Conservation (phyloP, 2,113 vertebrate genomes). For the Cavia aperea region DNA sequence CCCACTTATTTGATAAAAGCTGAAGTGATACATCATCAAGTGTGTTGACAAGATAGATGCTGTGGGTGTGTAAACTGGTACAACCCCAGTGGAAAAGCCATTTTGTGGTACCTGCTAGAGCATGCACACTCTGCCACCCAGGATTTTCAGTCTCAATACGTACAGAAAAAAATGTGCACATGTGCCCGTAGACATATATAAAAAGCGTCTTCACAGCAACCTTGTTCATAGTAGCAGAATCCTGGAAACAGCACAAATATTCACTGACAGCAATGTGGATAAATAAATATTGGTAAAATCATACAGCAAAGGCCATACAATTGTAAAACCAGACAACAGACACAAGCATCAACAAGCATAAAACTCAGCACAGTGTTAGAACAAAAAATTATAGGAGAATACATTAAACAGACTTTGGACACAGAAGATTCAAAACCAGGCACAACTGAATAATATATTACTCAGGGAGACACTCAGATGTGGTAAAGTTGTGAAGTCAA, state of each 20-base stretch:
- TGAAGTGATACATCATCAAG: neutral
- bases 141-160: neutral
- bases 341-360: neutral
- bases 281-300: neutral
- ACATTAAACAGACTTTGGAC: neutral
- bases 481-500: neutral
- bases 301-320: neutral
- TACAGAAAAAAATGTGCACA: neutral
- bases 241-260: neutral
- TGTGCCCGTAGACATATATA: neutral
- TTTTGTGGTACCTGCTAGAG: neutral
- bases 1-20: neutral
- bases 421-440: neutral
- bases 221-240: neutral
- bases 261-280: neutral
- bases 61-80: neutral
- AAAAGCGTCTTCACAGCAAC: neutral
- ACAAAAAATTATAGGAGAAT: neutral
- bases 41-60: neutral
- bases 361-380: neutral
- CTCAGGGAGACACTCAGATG: neutral
- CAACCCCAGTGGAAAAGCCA: neutral
- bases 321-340: neutral
- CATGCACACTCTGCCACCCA: accelerated
- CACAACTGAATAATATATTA: neutral